Base-by-base conservation (phyloP, 2,113 vertebrate species). In the Corythornis cristatus region DNA sequence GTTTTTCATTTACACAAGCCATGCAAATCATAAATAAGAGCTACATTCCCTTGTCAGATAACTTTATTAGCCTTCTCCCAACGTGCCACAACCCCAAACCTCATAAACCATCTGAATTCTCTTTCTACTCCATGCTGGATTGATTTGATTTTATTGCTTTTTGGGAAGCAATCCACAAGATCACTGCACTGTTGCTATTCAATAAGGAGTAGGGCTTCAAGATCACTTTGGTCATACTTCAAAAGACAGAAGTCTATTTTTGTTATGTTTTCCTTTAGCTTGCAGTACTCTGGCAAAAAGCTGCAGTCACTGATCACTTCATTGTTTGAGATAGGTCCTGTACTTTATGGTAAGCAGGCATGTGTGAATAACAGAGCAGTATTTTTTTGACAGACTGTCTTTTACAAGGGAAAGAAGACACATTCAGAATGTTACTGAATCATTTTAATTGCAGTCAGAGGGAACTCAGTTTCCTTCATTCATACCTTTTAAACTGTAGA, bases 81-180 rank as follows among this genome's bases (percentile, higher is more conserved):
- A 18, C 8, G 26, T 0, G 2, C 8, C 35, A 42, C 54, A 50
- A 13, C 7, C 16, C 26, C 16, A 40, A 37, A 22, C 11, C 31
- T 78, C 43, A 26, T 15, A 51, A 51, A 51, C 25, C 50, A 15
- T 81, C 7, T 67, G 11, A 77, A 26, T 74, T 40, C 12, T 29
- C 60, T 77, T 74, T 77, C 43, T 81, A 2, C 48, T 56, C 15
- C 6, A 5, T 48, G 26, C 21, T 77, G 9, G 15, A 18, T 14
- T 77, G 28, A 10, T 31, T 88, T 86, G 66, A 10, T 86, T 92
- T 86, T 71, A 23, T 56, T 67, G 11, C 13, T 43, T 79, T 86
- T 67, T 16, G 26, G 15, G 17, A 40, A 72, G 15, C 28, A 42
- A 5, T 57, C 15, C 60, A 35, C 45, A 68, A 54, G 43, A 62